Evolutionary conservation across 2,888 invertebrate genomes (phyloP).

Genomic region (Frankliniella intonsa): DNA sequence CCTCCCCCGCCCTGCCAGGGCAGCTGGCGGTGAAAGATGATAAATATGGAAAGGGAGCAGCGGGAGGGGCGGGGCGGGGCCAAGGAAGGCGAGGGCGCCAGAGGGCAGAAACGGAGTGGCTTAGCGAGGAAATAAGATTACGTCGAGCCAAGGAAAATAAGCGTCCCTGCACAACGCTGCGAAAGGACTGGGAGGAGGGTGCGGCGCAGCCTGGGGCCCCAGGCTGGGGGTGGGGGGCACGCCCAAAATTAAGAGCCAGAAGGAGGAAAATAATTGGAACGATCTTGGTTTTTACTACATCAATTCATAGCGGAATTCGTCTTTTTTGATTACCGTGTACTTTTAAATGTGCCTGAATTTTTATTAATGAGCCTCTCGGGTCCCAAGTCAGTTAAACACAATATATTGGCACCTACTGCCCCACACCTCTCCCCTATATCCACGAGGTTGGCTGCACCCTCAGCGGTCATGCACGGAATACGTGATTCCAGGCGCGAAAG

Average conservation of each 20-base stretch:
- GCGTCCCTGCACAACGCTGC: too few species aligned
- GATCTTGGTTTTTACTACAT: too few species aligned
- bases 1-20: not conserved
- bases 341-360: too few species aligned
- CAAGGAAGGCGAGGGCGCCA: not conserved
- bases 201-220: not conserved
- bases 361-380: too few species aligned
- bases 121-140: not conserved
- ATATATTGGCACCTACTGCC: not conserved
- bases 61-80: not conserved
- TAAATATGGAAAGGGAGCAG: constrained; percentile 3
- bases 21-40: constrained; percentile 5
- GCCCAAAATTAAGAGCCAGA: too few species aligned
- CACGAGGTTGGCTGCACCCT: not conserved
- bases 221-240: not conserved
- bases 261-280: too few species aligned
- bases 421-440: not conserved
- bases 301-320: too few species aligned
- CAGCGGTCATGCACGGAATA: not conserved
- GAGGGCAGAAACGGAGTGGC: not conserved
- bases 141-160: too few species aligned
- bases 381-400: too few species aligned
- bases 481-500: not conserved
- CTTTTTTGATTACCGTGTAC: too few species aligned
- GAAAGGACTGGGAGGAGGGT: not conserved